Percentiles rank a stretch among this genome's conserved stretches.
Evolutionary conservation across 1,140 invertebrate species (phyloP).

Genomic region (Meloidogyne floridensis): DNA sequence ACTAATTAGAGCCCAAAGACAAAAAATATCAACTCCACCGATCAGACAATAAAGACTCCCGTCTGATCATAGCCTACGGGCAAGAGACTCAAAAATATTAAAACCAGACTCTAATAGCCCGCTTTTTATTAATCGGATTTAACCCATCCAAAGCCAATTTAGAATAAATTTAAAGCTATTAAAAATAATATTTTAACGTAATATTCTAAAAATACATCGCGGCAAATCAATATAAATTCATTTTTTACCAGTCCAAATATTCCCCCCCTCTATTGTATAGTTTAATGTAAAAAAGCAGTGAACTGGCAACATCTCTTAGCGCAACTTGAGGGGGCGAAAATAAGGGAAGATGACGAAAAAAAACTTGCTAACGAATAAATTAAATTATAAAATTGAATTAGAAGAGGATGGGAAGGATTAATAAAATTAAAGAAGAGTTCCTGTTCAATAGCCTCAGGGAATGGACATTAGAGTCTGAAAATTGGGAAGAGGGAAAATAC

Average conservation of each 20-base stretch:
- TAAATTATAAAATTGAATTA: neutral
- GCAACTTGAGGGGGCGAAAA: neutral
- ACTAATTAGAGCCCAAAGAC: too few species aligned
- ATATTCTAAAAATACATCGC: neutral
- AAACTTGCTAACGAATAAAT: neutral
- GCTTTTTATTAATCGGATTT: neutral
- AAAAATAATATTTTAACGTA: too few species aligned
- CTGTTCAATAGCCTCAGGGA: neutral
- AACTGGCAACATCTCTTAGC: constrained; percentile 2
- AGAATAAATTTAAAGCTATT: too few species aligned
- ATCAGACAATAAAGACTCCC: too few species aligned
- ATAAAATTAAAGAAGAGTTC: neutral
- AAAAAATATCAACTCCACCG: too few species aligned
- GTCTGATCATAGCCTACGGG: too few species aligned
- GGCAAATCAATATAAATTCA: neutral
- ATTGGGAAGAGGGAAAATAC: neutral
- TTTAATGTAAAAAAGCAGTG: neutral
- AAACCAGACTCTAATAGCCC: neutral
- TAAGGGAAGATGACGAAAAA: neutral
- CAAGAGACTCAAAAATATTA: neutral
- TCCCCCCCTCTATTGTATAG: too few species aligned
- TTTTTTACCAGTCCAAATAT: too few species aligned
- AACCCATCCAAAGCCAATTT: neutral
- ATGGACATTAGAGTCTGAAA: neutral
- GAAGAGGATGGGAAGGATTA: neutral